Evolutionary conservation across 2,797 vertebrate species (phyloP).

Genomic region (Pangasius sanitwongsei): DNA sequence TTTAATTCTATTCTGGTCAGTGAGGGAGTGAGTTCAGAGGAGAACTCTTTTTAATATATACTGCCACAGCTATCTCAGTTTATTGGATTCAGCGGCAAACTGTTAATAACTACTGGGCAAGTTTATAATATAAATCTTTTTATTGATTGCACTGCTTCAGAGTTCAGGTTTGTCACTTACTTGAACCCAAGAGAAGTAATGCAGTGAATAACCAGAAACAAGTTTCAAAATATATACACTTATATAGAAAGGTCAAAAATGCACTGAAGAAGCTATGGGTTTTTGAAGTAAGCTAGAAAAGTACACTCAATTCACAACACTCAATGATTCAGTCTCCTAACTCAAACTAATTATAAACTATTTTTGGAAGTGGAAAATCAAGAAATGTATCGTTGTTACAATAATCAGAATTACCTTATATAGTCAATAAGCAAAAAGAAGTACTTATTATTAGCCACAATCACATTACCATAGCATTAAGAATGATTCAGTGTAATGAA

Average conservation of each 20-base stretch:
- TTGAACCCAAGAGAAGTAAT: constrained; percentile 21
- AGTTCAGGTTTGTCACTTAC: constrained; percentile 33
- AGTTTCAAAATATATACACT: constrained; percentile 14
- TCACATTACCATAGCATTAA: not conserved
- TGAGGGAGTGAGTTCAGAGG: constrained; percentile 35
- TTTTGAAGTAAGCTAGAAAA: not conserved
- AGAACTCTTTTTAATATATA: constrained; percentile 40
- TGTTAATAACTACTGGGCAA: constrained; percentile 32
- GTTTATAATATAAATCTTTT: constrained; percentile 32
- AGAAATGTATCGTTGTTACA: not conserved
- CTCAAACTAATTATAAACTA: not conserved
- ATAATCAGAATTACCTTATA: not conserved
- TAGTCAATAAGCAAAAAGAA: not conserved
- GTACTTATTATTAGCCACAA: not conserved
- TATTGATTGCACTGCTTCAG: constrained; percentile 20
- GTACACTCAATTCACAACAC: not conserved
- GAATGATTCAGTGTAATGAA: not conserved
- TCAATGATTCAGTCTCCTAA: not conserved
- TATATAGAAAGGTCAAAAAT: not conserved
- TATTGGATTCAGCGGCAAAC: constrained; percentile 33
- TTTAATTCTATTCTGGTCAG: constrained; percentile 47
- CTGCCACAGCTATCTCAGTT: constrained; percentile 43
- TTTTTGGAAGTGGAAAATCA: not conserved
- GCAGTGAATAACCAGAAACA: constrained; percentile 18
- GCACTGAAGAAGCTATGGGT: not conserved